phyloP scores from a whole-genome alignment of 2,797 vertebrate species.

The Clarias platycephalus region DNA sequence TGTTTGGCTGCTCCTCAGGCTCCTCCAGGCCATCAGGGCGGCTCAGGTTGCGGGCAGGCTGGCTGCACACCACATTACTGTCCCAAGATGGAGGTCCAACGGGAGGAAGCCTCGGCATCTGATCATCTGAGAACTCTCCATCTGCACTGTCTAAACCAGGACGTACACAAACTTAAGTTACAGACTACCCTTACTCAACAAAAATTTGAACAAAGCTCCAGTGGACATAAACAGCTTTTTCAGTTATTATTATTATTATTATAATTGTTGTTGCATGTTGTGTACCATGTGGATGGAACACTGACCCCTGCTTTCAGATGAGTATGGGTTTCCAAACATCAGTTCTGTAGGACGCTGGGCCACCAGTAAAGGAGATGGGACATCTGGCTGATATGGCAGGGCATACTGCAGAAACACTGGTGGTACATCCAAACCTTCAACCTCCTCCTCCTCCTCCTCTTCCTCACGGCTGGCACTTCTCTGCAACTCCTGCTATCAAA shows the following conservation, averaged over 20 bases:
- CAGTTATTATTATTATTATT: neutral
- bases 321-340: slow-evolving; percentile 93
- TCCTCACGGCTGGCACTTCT: slow-evolving; percentile 71
- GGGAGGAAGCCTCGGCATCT: slow-evolving; percentile 87
- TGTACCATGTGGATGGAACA: neutral
- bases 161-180: neutral
- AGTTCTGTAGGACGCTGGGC: slow-evolving; percentile 81
- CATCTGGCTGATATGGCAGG: slow-evolving; percentile 79
- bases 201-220: neutral
- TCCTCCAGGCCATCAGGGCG: slow-evolving; percentile 93
- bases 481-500: slow-evolving; percentile 77
- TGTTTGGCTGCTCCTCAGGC: slow-evolving; percentile 81
- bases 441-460: slow-evolving; percentile 38
- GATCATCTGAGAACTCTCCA: slow-evolving; percentile 89
- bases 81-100: slow-evolving; percentile 88
- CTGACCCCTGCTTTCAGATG: slow-evolving; percentile 76
- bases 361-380: slow-evolving; percentile 77
- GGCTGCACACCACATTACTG: slow-evolving; percentile 94
- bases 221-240: neutral
- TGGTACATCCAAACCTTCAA: slow-evolving; percentile 53
- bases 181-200: neutral
- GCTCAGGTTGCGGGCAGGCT: slow-evolving; percentile 92
- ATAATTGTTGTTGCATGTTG: neutral
- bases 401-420: slow-evolving; percentile 81
- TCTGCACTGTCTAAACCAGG: slow-evolving; percentile 82